phyloP scores from a whole-genome alignment of 2,888 invertebrate genomes.

The Limnephilus auricula region DNA sequence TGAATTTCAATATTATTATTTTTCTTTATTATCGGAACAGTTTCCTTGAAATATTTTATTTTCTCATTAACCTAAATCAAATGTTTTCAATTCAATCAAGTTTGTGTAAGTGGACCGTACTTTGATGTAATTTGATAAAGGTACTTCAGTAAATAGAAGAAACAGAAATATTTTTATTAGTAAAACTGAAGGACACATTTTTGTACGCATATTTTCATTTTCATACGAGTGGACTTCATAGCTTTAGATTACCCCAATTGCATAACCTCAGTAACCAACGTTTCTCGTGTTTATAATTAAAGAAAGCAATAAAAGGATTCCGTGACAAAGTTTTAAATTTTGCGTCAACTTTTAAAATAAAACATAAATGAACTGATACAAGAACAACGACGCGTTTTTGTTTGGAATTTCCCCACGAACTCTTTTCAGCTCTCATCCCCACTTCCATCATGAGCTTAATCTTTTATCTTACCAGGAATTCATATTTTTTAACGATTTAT shows the following conservation, averaged over 20 bases:
- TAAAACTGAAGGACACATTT: not conserved
- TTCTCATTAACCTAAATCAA: not conserved
- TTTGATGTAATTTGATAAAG: not conserved
- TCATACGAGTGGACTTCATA: not conserved
- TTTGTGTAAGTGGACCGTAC: not conserved
- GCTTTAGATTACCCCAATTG: not conserved
- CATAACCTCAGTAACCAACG: not conserved
- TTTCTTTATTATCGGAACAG: not conserved
- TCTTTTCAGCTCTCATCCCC: too few species aligned
- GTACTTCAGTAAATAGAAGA: not conserved
- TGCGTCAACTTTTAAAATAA: too few species aligned
- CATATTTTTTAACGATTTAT: too few species aligned
- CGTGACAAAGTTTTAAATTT: too few species aligned
- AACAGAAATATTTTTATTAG: not conserved
- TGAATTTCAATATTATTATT: slow-evolving; percentile 3
- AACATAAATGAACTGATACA: not conserved
- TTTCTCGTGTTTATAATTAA: not conserved
- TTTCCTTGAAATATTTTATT: not conserved
- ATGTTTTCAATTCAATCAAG: not conserved
- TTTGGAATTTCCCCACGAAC: too few species aligned
- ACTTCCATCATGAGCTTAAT: too few species aligned
- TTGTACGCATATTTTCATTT: not conserved
- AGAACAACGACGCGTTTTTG: too few species aligned
- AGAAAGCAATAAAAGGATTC: not conserved
- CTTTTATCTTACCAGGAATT: too few species aligned